Evolutionary conservation across 2,797 vertebrate species (phyloP), one percentile per base, ranked within the genome.

Genomic region (Mormyrus hasselquistii): DNA sequence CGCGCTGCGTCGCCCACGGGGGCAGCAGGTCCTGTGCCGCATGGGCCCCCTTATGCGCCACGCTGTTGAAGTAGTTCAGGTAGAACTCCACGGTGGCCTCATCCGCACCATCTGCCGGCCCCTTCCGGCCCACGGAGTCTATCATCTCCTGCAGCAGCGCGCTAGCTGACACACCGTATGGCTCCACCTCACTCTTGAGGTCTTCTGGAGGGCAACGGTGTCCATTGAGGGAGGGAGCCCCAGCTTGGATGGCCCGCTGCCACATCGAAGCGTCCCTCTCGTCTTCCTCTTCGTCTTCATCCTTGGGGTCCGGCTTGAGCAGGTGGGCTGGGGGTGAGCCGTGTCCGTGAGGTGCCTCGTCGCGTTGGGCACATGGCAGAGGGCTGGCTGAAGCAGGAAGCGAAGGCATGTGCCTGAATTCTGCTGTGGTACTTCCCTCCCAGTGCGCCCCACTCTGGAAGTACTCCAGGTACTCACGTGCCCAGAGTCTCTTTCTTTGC

Each of bases 51-150:
- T 97, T 96, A 2, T 97, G 97, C 59, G 96, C 97, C 79, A 96
- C 94, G 93, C 97, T 95, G 94, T 97, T 97, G 94, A 99, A 99
- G 94, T 99, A 99, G 96, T 99, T 99, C 97, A 99, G 98, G 97
- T 99, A 99, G 97, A 98, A 98, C 96, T 99, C 98, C 96, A 99
- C 96, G n/a, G 98, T 97, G 8, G 94, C 94, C 90, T 96, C 95
- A 2, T 99, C 97, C 62, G 97, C 96, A 0, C 25, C 95, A 6
- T 97, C 96, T 0, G 95, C 94, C 0, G 95, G 95, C 91, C 96
- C 96, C 14, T 97, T 97, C 87, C 96, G 95, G 94, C 97, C 96
- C 92, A 98, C 97, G 0, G 97, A 97, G 91, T 96, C 97, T 94
- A 99, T 99, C 97, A 99, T 98, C 90, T 97, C 97, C 93, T 99